These are phyloP conservation scores for Pelobates cultripes DNA, from an alignment of 2,797 vertebrate genomes.

Conservation along the genomic window DNA sequence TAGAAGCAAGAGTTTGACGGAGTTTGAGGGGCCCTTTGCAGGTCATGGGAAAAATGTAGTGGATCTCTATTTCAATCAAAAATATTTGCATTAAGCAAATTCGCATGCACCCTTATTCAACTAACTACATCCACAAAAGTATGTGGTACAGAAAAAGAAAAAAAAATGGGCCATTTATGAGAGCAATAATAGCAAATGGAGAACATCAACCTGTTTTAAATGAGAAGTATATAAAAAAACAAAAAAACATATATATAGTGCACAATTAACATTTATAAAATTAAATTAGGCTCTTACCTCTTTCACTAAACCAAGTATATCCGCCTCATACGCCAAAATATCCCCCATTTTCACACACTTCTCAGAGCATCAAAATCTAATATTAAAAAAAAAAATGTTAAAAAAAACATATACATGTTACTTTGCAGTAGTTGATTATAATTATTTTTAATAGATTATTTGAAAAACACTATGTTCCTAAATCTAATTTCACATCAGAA, in stretches of 20 bases:
- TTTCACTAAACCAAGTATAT: slow-evolving; percentile 87
- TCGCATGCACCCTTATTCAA: slow-evolving; percentile 4
- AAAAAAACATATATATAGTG: no score
- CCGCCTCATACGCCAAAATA: slow-evolving; percentile 83
- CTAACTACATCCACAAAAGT: neutral
- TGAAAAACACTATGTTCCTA: no score
- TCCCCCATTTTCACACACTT: slow-evolving; percentile 79
- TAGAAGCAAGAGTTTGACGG: slow-evolving; percentile 7
- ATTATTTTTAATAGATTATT: no score
- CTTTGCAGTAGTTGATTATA: neutral
- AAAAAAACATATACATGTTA: neutral
- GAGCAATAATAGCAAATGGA: no score
- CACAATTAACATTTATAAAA: neutral
- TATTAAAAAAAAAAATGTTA: neutral
- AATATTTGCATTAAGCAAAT: slow-evolving; percentile 28
- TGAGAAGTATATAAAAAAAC: no score
- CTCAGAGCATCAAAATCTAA: slow-evolving; percentile 49
- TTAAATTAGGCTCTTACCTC: slow-evolving; percentile 75
- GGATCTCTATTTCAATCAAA: slow-evolving; percentile 24
- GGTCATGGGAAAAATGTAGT: slow-evolving; percentile 34
- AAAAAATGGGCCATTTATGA: no score
- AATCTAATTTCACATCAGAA: no score
- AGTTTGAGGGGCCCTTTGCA: slow-evolving; percentile 33
- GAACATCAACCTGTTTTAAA: no score
- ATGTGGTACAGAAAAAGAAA: neutral